Evolutionary conservation across 2,888 invertebrate genomes (phyloP).

Genomic region (Agrotis segetum): DNA sequence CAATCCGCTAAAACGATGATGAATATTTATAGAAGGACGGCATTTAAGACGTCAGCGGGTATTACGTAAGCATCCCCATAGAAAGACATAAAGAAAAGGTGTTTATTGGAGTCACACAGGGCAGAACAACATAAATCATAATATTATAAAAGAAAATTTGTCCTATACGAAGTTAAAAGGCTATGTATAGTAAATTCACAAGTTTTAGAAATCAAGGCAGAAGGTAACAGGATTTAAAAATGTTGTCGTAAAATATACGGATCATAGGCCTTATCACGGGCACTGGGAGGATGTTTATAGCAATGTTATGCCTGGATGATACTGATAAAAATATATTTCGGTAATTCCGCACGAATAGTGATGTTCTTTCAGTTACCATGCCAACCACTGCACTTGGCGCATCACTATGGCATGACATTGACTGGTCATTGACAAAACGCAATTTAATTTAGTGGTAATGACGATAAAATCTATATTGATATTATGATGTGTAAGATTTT

Average conservation of each 20-base stretch:
- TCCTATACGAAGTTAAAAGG: too few species aligned
- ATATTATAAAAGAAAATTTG: too few species aligned
- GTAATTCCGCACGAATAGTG: neutral
- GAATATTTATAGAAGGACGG: constrained; percentile 63
- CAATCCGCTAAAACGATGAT: constrained; percentile 51
- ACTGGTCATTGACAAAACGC: too few species aligned
- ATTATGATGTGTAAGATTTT: too few species aligned
- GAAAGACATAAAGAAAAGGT: too few species aligned
- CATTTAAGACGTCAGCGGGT: constrained; percentile 41
- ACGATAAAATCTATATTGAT: too few species aligned
- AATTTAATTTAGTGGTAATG: too few species aligned
- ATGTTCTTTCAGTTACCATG: neutral
- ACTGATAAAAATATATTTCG: constrained; percentile 8
- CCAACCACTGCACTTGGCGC: constrained; percentile 7
- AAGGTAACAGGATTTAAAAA: constrained; percentile 50
- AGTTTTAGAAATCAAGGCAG: constrained; percentile 47
- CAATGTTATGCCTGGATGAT: constrained; percentile 9
- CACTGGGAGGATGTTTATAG: constrained; percentile 38
- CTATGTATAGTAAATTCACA: constrained; percentile 55
- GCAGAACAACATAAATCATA: too few species aligned
- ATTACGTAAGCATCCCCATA: constrained; percentile 34
- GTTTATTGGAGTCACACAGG: too few species aligned
- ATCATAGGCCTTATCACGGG: constrained; percentile 25
- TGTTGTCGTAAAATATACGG: constrained; percentile 45
- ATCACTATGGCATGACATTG: too few species aligned